Evolutionary conservation across 2,113 vertebrate genomes (phyloP), one percentile per base, ranked within the genome.

Genomic region (Pardalotus punctatus): DNA sequence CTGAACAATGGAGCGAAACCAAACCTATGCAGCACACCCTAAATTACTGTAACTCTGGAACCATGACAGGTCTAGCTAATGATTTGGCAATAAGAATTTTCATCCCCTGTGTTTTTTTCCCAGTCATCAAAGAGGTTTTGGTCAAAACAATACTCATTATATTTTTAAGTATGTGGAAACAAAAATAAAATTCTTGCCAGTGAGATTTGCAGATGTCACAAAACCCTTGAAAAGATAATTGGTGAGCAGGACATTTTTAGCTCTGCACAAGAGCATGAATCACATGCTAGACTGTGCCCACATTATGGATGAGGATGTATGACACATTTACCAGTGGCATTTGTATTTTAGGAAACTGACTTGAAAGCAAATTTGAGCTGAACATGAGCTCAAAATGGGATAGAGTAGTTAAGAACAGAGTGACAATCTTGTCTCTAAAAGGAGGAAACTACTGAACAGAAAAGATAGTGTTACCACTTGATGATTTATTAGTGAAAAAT

Each of bases 271-370:
- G 17, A 81, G 53, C 1, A 0, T 95, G 91, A 95, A 89, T 96
- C 94, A 92, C 95, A 94, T 95, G 94, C 83, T 89, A 95, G 93
- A 96, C 94, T 92, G n/a, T 87, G 87, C 87, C 90, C 93, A 85
- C 87, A 45, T 65, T 91, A 73, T 66, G 69, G 76, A 82, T 66
- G 64, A 94, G 67, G 92, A 95, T 31, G 38, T 54, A 92, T 94
- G 88, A 96, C 93, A 95, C 92, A 95, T 94, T 90, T 86, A 81
- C 61, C 88, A 96, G 47, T 58, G 45, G 35, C 70, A 62, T 73
- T 90, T 74, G 35, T 97, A 96, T 96, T 96, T 96, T 95, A 89
- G 66, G 93, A 93, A 97, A 85, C 87, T 77, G 27, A 65, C 66
- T 94, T 87, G 42, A 53, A 81, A 93, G 70, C 66, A 87, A 84